phyloP scores from a whole-genome alignment of 2,888 invertebrate genomes.

The Callyntrura guangdongensis region DNA sequence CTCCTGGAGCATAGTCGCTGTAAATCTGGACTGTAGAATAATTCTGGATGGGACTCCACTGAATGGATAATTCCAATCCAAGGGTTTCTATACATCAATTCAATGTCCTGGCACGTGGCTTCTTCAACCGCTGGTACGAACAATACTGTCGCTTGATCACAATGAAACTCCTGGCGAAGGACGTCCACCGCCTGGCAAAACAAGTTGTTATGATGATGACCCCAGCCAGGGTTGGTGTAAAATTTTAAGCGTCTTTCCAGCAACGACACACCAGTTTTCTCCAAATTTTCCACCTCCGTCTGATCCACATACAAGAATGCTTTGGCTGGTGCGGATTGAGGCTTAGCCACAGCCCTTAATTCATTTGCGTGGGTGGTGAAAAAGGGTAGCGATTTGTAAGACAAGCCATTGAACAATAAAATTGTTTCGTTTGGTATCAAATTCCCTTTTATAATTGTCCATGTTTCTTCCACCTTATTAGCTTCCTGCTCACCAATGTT shows the following conservation, averaged over 20 bases:
- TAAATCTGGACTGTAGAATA: constrained; percentile 78
- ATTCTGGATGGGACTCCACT: constrained; percentile 68
- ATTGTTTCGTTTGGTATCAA: constrained; percentile 73
- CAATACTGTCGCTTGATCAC: constrained; percentile 34
- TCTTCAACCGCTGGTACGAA: constrained; percentile 80
- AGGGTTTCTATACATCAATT: constrained; percentile 44
- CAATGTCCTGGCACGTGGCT: constrained; percentile 73
- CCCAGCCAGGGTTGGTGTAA: constrained; percentile 68
- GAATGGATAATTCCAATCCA: constrained; percentile 82
- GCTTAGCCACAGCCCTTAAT: constrained; percentile 69
- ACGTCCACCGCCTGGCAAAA: constrained; percentile 68
- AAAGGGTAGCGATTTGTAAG: constrained; percentile 69
- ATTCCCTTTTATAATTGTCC: constrained; percentile 66
- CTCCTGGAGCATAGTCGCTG: constrained; percentile 63
- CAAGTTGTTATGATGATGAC: constrained; percentile 77
- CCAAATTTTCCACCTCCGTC: neutral
- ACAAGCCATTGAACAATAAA: constrained; percentile 76
- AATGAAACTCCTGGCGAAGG: constrained; percentile 41
- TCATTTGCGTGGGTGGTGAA: constrained; percentile 71
- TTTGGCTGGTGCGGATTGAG: constrained; percentile 77
- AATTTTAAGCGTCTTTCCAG: constrained; percentile 65
- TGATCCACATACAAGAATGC: constrained; percentile 59
- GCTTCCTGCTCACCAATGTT: constrained; percentile 80
- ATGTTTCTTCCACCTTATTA: constrained; percentile 73
- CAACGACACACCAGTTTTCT: constrained; percentile 1